Percentiles rank a stretch among this genome's conserved stretches.
phyloP scores from a whole-genome alignment of 2,113 vertebrate genomes.

The Taxidea taxus region DNA sequence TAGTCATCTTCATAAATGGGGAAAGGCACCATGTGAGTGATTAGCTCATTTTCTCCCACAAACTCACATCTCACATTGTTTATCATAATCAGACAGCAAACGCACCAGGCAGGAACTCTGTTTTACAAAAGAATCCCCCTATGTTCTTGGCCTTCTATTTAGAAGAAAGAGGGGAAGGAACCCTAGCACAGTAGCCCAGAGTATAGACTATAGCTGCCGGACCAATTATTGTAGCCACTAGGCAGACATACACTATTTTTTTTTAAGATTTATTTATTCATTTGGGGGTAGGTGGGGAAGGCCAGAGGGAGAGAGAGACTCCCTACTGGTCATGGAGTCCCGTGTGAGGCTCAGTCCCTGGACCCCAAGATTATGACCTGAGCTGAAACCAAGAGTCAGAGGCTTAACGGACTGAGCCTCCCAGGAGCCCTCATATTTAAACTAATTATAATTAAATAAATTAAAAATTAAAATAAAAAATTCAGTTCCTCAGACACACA shows the following conservation, averaged over 20 bases:
- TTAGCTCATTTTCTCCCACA: background rate
- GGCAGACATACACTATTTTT: background rate
- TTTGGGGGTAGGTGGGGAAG: background rate
- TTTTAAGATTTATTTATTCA: background rate
- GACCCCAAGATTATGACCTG: background rate
- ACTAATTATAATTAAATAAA: background rate
- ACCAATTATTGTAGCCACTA: background rate
- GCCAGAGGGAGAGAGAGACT: background rate
- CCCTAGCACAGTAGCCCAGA: background rate
- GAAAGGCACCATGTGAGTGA: background rate
- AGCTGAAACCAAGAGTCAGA: background rate
- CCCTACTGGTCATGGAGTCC: background rate
- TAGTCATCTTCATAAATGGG: background rate
- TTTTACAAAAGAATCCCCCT: background rate
- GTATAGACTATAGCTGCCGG: background rate
- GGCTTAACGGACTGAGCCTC: background rate
- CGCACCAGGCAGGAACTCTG: background rate
- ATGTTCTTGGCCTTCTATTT: background rate
- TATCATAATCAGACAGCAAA: constrained; percentile 5
- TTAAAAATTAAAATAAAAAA: background rate
- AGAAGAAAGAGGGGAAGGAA: background rate
- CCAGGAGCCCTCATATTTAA: background rate
- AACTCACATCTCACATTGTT: background rate
- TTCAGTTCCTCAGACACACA: background rate
- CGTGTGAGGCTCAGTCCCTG: background rate